Evolutionary conservation across 2,888 invertebrate genomes (phyloP), one percentile per base, ranked within the genome.

Genomic region (Lepidochrysops patricia): DNA sequence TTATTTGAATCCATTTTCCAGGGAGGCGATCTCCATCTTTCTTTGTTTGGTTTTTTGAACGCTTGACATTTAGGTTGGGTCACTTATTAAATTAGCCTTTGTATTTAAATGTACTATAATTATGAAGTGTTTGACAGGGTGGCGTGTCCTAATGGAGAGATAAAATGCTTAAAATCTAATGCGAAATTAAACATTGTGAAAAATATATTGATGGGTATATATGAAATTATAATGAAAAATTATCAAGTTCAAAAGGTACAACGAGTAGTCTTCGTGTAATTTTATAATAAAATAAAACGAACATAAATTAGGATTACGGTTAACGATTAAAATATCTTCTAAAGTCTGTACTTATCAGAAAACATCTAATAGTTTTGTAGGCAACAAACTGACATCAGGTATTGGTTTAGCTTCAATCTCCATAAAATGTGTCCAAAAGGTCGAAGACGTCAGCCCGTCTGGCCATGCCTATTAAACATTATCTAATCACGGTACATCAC

Each of bases 1-100:
- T 89, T 89, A 89, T 89, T 85, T 84, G 74, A 80, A 86, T 75
- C 77, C 80, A 77, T 84, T 84, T 86, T 83, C 84, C 84, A 81
- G 84, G 79, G 83, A 79, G 84, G 79, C 69, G 74, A 75, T 74
- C 80, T 75, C 84, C 82, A 82, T 86, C 80, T 77, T 80, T 83
- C 82, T 82, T 84, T 77, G 79, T 76, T 50, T 50, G 79, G 75
- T 50, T 50, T 26, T 50, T 50, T 50, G 25, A n/a, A 13, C 50
- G 43, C 85, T 85, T 86, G 87, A 89, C 87, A 86, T 89, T 85
- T 79, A 72, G 79, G 83, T 79, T 77, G 80, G 84, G 80, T 81
- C 85, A 86, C 85, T 87, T 88, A 87, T 88, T 89, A 88, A 88
- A 88, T 88, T 87, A 88, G 84, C 81, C 83, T 87, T 89, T 88